Evolutionary conservation across 2,888 invertebrate species (phyloP).

Genomic region (Branchipolynoe longqiensis): DNA sequence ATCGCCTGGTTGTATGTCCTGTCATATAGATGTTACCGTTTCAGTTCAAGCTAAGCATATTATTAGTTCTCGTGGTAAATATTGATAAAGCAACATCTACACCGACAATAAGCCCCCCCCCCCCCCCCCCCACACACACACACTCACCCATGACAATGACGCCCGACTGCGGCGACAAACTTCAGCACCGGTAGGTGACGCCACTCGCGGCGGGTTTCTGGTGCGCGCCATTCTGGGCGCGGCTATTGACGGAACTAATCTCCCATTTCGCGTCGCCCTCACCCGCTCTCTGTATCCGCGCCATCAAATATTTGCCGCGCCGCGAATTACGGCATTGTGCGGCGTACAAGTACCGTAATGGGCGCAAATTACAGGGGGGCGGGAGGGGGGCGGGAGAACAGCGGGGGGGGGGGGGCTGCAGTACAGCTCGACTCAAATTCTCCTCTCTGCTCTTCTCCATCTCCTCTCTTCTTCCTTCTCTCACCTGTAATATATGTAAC

Average conservation of each 20-base stretch:
- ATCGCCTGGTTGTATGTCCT: too few relatives aligned
- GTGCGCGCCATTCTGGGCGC: not conserved
- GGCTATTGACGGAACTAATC: slow-evolving; percentile 15
- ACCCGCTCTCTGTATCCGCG: slow-evolving; percentile 45
- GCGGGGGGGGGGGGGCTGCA: too few relatives aligned
- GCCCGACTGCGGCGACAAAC: slow-evolving; percentile 5
- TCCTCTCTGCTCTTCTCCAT: slow-evolving; percentile 13
- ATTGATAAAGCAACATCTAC: slow-evolving; percentile 44
- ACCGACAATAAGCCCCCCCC: slow-evolving; percentile 11
- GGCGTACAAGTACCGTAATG: slow-evolving; percentile 16
- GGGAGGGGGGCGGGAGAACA: too few relatives aligned
- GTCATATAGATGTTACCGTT: too few relatives aligned
- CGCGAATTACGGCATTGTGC: slow-evolving; percentile 49
- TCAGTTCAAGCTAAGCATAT: not conserved
- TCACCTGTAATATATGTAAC: too few relatives aligned
- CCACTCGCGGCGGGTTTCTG: slow-evolving; percentile 1
- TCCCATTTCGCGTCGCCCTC: not conserved
- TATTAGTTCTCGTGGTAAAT: slow-evolving; percentile 16
- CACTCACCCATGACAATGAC: not conserved
- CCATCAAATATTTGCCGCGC: slow-evolving; percentile 53
- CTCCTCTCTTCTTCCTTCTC: not conserved
- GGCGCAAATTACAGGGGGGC: slow-evolving; percentile 41
- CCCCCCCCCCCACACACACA: too few relatives aligned
- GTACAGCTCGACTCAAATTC: slow-evolving; percentile 19
- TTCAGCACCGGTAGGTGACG: not conserved